phyloP scores from a whole-genome alignment of 2,888 invertebrate genomes.

The Platycheirus albimanus region DNA sequence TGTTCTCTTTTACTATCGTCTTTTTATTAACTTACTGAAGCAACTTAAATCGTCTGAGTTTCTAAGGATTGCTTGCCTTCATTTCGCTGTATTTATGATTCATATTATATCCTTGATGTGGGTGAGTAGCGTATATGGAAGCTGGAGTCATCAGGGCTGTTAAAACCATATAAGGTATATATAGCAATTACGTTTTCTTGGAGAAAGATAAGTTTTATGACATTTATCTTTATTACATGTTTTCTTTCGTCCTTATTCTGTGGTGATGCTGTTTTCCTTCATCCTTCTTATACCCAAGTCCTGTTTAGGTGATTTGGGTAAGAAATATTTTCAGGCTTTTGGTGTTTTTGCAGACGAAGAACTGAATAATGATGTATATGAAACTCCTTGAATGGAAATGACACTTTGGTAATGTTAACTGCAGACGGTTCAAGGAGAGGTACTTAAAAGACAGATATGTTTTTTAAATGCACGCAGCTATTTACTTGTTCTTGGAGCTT shows the following conservation, averaged over 20 bases:
- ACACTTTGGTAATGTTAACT: too few species aligned
- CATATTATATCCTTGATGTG: constrained; percentile 34
- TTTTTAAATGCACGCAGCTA: too few species aligned
- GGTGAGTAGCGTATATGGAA: too few species aligned
- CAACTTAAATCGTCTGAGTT: background rate
- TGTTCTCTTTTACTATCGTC: background rate
- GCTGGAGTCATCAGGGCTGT: background rate
- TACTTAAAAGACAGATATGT: too few species aligned
- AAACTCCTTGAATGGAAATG: too few species aligned
- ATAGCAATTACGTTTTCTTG: constrained; percentile 58
- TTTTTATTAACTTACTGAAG: constrained; percentile 37
- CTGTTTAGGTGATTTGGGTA: background rate
- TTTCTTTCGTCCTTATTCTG: background rate
- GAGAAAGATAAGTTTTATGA: constrained; percentile 65
- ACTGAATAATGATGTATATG: too few species aligned
- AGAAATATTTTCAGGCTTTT: too few species aligned
- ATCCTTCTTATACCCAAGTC: background rate
- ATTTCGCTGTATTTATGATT: constrained; percentile 35
- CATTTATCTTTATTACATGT: constrained; percentile 65
- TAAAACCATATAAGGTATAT: constrained; percentile 54
- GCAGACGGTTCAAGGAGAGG: too few species aligned
- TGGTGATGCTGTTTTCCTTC: background rate
- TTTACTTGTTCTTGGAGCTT: too few species aligned
- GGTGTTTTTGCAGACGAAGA: too few species aligned
- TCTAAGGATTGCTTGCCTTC: background rate